A percentile compares a stretch with the other conserved stretches of the same genome.
Evolutionary conservation across 2,113 vertebrate genomes (phyloP).

Genomic region (Zosterops lateralis): DNA sequence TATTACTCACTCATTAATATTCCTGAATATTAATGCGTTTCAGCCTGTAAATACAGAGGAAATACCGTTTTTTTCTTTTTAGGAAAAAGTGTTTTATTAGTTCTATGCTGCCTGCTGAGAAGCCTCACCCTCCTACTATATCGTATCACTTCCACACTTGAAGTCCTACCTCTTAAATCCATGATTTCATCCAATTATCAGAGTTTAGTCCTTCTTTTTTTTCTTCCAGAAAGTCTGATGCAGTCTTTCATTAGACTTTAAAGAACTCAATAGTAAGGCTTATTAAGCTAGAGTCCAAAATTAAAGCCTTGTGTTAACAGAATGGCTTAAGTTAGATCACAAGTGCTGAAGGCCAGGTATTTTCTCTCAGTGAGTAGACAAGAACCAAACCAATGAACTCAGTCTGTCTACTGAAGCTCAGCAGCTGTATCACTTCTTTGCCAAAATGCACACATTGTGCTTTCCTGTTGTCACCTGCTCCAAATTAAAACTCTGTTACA

Average conservation of each 20-base stretch:
- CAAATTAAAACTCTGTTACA: not conserved
- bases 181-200: not conserved
- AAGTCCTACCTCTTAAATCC: not conserved
- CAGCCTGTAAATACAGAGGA: not conserved
- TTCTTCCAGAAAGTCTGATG: not conserved
- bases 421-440: not conserved
- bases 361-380: not conserved
- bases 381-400: not conserved
- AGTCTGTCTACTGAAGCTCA: not conserved
- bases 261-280: not conserved
- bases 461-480: not conserved
- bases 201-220: not conserved
- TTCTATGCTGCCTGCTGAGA: not conserved
- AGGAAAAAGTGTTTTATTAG: not conserved
- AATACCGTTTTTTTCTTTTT: not conserved
- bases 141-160: not conserved
- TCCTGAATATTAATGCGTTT: not conserved
- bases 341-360: not conserved
- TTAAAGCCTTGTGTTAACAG: not conserved
- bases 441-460: not conserved
- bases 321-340: not conserved
- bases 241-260: not conserved
- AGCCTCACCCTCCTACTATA: not conserved
- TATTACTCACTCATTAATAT: not conserved
- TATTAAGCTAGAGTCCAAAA: not conserved